These are phyloP conservation scores for Lampris megalopsis DNA, from an alignment of 2,113 vertebrate species.

Conservation along the genomic window DNA sequence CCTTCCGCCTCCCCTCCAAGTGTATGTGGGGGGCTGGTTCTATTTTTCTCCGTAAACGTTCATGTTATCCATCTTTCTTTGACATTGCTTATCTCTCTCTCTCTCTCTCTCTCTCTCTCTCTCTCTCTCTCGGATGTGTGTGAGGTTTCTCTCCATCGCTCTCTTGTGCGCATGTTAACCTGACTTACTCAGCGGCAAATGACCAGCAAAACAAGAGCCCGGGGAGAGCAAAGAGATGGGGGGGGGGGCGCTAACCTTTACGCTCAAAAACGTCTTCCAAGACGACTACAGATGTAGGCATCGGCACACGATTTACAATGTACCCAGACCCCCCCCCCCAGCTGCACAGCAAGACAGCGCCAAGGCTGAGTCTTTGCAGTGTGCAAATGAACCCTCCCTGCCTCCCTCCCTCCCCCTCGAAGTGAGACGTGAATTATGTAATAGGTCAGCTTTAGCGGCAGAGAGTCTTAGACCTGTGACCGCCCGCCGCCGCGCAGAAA, in stretches of 20 bases:
- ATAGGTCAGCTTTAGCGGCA: conserved; percentile 66
- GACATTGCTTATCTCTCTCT: too few species aligned
- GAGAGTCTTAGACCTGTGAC: conserved; percentile 67
- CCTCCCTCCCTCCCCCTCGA: conserved; percentile 25
- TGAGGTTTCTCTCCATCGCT: background rate
- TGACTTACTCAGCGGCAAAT: background rate
- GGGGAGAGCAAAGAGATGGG: too few species aligned
- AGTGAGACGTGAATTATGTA: conserved; percentile 63
- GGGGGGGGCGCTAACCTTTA: too few species aligned
- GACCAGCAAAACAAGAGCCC: background rate
- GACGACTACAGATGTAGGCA: too few species aligned
- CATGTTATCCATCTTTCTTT: too few species aligned
- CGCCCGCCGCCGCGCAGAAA: conserved; percentile 58
- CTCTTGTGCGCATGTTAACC: background rate
- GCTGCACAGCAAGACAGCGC: conserved; percentile 8
- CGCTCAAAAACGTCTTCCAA: too few species aligned
- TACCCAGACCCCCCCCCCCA: too few species aligned
- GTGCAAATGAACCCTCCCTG: conserved; percentile 42
- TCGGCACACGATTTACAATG: too few species aligned
- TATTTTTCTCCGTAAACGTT: too few species aligned
- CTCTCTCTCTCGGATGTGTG: background rate
- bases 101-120: background rate
- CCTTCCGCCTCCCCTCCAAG: too few species aligned
- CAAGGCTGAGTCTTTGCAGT: conserved; percentile 16
- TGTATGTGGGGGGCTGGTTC: too few species aligned